Evolutionary conservation across 2,113 vertebrate genomes (phyloP).

Genomic region (Pagrus major): DNA sequence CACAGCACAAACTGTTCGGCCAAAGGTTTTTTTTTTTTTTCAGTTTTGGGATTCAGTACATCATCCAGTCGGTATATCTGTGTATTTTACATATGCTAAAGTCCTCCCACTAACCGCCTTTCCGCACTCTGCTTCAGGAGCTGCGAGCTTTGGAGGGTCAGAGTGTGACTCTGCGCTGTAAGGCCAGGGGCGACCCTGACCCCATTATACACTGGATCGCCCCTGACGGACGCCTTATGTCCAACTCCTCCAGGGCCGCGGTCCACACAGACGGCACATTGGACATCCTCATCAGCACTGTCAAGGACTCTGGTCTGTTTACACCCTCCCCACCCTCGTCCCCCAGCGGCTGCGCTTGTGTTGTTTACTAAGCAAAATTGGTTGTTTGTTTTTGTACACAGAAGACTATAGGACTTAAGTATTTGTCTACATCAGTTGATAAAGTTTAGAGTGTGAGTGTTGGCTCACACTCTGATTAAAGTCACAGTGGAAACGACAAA

Average conservation of each 20-base stretch:
- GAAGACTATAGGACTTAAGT: conserved; percentile 35
- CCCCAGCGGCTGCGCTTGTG: conserved; percentile 21
- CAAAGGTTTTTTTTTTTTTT: conserved; percentile 5
- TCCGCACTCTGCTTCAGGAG: conserved; percentile 78
- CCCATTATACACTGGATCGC: conserved; percentile 98
- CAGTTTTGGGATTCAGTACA: background rate
- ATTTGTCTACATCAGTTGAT: conserved; percentile 48
- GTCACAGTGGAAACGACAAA: conserved; percentile 12
- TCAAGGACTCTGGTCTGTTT: conserved; percentile 91
- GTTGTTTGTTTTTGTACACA: conserved; percentile 58
- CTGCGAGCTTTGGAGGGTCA: conserved; percentile 96
- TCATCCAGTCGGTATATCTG: conserved; percentile 3
- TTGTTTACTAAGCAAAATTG: conserved; percentile 63
- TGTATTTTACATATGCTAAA: background rate
- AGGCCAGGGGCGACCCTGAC: conserved; percentile 95
- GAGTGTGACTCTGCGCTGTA: conserved; percentile 93
- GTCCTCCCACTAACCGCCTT: conserved; percentile 3
- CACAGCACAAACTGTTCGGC: background rate
- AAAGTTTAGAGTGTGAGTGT: conserved; percentile 35
- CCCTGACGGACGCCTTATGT: conserved; percentile 97
- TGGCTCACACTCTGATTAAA: background rate
- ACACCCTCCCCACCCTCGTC: no score
- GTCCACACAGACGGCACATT: conserved; percentile 95
- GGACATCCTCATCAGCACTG: conserved; percentile 97
- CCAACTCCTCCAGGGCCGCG: conserved; percentile 91